Evolutionary conservation across 1,140 invertebrate species (phyloP).

Genomic region (Heliconius hermathena): DNA sequence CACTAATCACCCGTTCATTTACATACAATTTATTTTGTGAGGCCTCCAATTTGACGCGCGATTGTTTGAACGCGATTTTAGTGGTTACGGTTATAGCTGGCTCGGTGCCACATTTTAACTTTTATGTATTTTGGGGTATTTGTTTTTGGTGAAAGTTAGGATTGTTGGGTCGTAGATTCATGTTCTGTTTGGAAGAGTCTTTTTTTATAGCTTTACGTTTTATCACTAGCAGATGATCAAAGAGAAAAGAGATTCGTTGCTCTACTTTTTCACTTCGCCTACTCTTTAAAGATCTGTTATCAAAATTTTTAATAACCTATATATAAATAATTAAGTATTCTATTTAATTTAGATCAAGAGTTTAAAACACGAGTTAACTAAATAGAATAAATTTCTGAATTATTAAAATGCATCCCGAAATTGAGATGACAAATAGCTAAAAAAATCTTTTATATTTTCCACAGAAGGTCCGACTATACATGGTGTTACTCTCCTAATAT

Average conservation of each 20-base stretch:
- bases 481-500: constrained; percentile 21
- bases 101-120: constrained; percentile 22
- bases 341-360: no score
- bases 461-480: background rate
- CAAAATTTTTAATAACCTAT: no score
- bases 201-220: background rate
- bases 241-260: no score
- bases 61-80: constrained; percentile 56
- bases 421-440: no score
- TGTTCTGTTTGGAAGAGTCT: background rate
- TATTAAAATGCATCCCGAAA: no score
- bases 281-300: no score
- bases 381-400: no score
- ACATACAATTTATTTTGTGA: constrained; percentile 64
- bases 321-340: no score
- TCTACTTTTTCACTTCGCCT: no score
- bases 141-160: background rate
- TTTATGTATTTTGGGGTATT: constrained; percentile 3
- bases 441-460: background rate
- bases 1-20: constrained; percentile 66
- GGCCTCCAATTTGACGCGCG: constrained; percentile 52
- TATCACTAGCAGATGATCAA: background rate
- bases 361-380: no score
- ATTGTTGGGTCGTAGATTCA: background rate
- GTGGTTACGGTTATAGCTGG: constrained; percentile 32